A percentile compares a stretch with the other conserved stretches of the same genome.
Evolutionary conservation across 2,888 invertebrate genomes (phyloP).

Genomic region (Anodontia alba): DNA sequence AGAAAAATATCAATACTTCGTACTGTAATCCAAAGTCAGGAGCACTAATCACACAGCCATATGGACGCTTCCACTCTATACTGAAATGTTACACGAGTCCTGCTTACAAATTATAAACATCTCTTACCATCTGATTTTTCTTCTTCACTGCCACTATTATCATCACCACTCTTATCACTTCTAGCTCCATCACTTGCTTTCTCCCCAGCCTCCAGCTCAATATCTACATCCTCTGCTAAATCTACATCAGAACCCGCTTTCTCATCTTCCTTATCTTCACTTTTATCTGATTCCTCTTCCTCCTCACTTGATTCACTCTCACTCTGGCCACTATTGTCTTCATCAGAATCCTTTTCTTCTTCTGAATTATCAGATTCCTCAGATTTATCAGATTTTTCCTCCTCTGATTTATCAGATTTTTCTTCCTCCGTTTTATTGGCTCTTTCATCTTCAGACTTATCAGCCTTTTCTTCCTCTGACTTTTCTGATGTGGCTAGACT

Average conservation of each 20-base stretch:
- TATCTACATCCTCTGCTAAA: conserved; percentile 56
- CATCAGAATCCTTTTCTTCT: conserved; percentile 24
- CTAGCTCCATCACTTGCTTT: conserved; percentile 22
- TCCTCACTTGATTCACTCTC: neutral
- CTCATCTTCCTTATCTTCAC: neutral
- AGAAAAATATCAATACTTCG: too few species aligned
- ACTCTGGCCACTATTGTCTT: conserved; percentile 8
- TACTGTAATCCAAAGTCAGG: too few species aligned
- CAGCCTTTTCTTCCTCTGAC: conserved; percentile 32
- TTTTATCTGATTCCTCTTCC: conserved; percentile 5
- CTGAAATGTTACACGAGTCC: too few species aligned
- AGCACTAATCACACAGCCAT: too few species aligned
- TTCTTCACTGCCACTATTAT: conserved; percentile 16
- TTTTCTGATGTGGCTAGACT: neutral
- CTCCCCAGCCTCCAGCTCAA: conserved; percentile 55
- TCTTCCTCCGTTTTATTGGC: conserved; percentile 53
- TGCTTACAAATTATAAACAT: too few species aligned
- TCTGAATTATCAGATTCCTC: neutral
- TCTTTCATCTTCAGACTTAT: conserved; percentile 49
- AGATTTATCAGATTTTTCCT: conserved; percentile 45
- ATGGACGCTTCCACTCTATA: too few species aligned
- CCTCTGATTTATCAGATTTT: conserved; percentile 52
- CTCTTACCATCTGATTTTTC: neutral
- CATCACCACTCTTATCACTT: neutral
- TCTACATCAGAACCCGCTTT: conserved; percentile 46